phyloP scores from a whole-genome alignment of 2,888 invertebrate species.

The Chrysodeixis includens region DNA sequence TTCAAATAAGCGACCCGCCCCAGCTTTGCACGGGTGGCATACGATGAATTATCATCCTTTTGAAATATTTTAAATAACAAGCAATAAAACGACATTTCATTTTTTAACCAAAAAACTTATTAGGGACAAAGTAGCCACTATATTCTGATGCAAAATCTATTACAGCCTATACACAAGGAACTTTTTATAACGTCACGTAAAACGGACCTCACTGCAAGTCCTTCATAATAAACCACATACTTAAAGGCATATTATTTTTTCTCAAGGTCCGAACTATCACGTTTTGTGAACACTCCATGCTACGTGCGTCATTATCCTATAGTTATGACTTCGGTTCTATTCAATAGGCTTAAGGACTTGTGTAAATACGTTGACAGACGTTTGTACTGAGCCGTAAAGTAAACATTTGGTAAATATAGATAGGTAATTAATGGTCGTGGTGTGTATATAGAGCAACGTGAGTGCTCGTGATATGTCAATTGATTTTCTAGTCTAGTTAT shows the following conservation, averaged over 20 bases:
- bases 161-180: neutral
- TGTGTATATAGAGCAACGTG: neutral
- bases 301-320: slow-evolving; percentile 57
- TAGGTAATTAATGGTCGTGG: slow-evolving; percentile 8
- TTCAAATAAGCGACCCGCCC: no score
- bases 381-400: slow-evolving; percentile 26
- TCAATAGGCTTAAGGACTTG: slow-evolving; percentile 63
- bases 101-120: no score
- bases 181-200: neutral
- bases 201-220: neutral
- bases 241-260: slow-evolving; percentile 34
- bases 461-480: neutral
- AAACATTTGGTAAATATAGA: neutral
- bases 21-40: no score
- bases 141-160: neutral
- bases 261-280: slow-evolving; percentile 57
- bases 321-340: slow-evolving; percentile 41
- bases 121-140: no score
- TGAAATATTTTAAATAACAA: no score
- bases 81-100: no score
- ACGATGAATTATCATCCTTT: no score
- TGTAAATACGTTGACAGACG: slow-evolving; percentile 41
- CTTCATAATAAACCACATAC: slow-evolving; percentile 13
- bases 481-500: neutral
- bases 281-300: slow-evolving; percentile 46